Percentiles rank a stretch among this genome's conserved stretches.
These are phyloP conservation scores for Notodonta ziczac DNA, from an alignment of 2,888 invertebrate species.

Conservation along the genomic window DNA sequence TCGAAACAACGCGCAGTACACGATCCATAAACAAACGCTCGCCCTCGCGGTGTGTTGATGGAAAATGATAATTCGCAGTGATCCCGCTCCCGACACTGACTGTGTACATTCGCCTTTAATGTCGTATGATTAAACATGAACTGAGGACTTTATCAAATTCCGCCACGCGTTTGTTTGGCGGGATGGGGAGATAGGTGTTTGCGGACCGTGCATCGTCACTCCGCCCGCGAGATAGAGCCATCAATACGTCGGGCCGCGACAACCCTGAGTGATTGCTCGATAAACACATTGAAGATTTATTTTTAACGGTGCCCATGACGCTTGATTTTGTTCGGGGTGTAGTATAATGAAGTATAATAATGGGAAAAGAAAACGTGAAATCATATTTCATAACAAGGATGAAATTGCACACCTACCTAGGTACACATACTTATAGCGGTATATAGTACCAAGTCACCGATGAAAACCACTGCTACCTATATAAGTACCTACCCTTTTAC, in stretches of 20 bases:
- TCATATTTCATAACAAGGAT: not conserved
- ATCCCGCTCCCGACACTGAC: constrained; percentile 50
- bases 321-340: not conserved
- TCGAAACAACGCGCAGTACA: too few relatives aligned
- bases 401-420: too few relatives aligned
- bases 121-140: constrained; percentile 81
- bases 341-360: not conserved
- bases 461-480: too few relatives aligned
- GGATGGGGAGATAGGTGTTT: constrained; percentile 72
- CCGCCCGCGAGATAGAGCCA: constrained; percentile 72
- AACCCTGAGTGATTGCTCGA: constrained; percentile 75
- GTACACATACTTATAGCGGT: too few relatives aligned
- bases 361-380: not conserved
- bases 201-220: constrained; percentile 71
- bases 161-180: constrained; percentile 78
- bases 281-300: constrained; percentile 58
- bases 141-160: constrained; percentile 80
- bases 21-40: constrained; percentile 43
- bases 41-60: constrained; percentile 54
- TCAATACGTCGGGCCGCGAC: constrained; percentile 71
- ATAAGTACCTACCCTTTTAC: too few relatives aligned
- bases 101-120: constrained; percentile 60
- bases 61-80: constrained; percentile 72
- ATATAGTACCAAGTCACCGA: too few relatives aligned
- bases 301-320: constrained; percentile 33